Base-by-base conservation (phyloP, 2,888 invertebrate species). In the Ariolimax columbianus region DNA sequence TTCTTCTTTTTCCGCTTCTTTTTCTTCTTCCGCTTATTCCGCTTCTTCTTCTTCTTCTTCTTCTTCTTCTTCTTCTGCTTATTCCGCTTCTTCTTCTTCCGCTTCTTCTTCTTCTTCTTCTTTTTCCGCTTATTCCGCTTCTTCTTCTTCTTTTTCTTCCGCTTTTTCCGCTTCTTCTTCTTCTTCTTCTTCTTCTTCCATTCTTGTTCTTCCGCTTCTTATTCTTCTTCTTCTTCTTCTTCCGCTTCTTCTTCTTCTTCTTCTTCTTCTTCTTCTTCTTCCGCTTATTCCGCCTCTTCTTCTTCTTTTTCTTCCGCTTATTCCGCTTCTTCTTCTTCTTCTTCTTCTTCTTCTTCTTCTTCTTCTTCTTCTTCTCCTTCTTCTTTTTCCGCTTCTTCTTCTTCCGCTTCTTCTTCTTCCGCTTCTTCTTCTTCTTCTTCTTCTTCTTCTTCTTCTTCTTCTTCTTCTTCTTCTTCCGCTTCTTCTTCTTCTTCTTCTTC, bases 391-490 rank as follows among this genome's bases (percentile, higher is more conserved):
- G n/a, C n/a, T n/a, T n/a, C n/a, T n/a, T n/a, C n/a, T n/a, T n/a
- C n/a, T n/a, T n/a, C n/a, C n/a, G n/a, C n/a, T n/a, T n/a, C n/a
- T n/a, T n/a, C n/a, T n/a, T n/a, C n/a, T n/a, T n/a, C n/a, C n/a
- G n/a, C n/a, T n/a, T n/a, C n/a, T n/a, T n/a, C n/a, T n/a, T n/a
- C n/a, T n/a, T n/a, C n/a, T n/a, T 47, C 4, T 33, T 40, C 33
- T 30, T 43, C 33, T 30, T n/a, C 47, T 38, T 81, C 33, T 47
- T 70, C 47, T 30, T 81, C 30, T 81, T 38, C 38, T 70, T 30
- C 26, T 47, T 43, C 30, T 81, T 30, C 23, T n/a, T n/a, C n/a
- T n/a, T n/a, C n/a, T n/a, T n/a, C n/a, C n/a, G n/a, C n/a, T n/a
- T n/a, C n/a, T n/a, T 33, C 30, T 30, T 23, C 70, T 38, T 43